Evolutionary conservation across 2,113 vertebrate genomes (phyloP).

Genomic region (Megaptera novaeangliae): DNA sequence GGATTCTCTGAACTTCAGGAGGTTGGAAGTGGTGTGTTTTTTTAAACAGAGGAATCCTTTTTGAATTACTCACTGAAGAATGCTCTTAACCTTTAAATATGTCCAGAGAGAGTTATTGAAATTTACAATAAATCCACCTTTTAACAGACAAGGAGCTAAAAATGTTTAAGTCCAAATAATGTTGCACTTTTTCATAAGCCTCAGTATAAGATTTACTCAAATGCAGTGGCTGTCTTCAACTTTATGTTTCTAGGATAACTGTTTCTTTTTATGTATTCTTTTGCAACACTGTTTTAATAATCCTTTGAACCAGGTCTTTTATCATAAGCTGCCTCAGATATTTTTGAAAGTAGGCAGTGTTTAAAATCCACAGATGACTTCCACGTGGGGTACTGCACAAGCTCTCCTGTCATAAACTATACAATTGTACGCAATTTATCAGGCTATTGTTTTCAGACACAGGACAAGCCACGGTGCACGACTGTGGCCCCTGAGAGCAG

Average conservation of each 20-base stretch:
- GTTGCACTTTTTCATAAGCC: not conserved
- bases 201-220: not conserved
- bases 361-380: not conserved
- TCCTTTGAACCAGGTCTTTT: not conserved
- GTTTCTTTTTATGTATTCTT: not conserved
- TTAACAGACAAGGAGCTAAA: slow-evolving; percentile 24
- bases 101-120: slow-evolving; percentile 1
- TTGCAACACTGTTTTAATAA: slow-evolving; percentile 10
- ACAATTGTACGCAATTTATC: rapidly evolving
- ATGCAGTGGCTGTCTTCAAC: rapidly evolving
- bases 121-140: slow-evolving; percentile 38
- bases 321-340: not conserved
- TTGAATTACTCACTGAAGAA: not conserved
- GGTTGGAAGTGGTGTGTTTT: not conserved
- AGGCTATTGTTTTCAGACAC: rapidly evolving
- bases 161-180: slow-evolving; percentile 22
- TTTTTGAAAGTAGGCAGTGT: not conserved
- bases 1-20: not conserved
- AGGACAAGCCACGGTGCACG: rapidly evolving
- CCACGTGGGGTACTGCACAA: not conserved
- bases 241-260: not conserved
- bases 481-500: rapidly evolving
- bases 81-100: slow-evolving; percentile 25
- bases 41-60: not conserved
- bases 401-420: not conserved